Evolutionary conservation across 1,140 invertebrate species (phyloP).

Genomic region (Muscidifurax raptorellus): DNA sequence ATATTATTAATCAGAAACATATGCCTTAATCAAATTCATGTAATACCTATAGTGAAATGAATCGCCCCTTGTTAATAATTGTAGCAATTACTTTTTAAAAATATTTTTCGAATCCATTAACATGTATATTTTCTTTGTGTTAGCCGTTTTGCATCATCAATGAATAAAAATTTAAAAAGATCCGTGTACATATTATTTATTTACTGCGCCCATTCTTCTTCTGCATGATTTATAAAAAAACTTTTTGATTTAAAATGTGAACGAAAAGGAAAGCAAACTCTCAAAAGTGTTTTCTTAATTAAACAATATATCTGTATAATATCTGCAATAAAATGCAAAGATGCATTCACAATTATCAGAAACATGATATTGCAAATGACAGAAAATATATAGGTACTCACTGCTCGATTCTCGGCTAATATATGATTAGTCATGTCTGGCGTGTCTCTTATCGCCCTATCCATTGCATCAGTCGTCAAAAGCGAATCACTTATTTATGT

Average conservation of each 20-base stretch:
- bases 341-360: neutral
- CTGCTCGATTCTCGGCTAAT: neutral
- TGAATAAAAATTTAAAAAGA: conserved; percentile 44
- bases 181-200: neutral
- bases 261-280: no score
- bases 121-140: conserved; percentile 35
- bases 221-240: no score
- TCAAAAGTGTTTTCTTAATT: no score
- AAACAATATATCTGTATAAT: no score
- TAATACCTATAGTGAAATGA: conserved; percentile 27
- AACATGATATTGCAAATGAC: neutral
- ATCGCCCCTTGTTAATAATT: neutral
- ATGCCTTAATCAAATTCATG: no score
- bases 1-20: no score
- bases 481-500: neutral
- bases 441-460: neutral
- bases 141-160: conserved; percentile 27
- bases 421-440: neutral
- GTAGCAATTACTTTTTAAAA: neutral
- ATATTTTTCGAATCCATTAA: neutral
- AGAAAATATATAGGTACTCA: neutral
- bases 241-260: no score
- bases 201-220: neutral
- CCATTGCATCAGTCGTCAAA: conserved; percentile 15
- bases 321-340: no score